A percentile compares a stretch with the other conserved stretches of the same genome.
These are phyloP conservation scores for Myocastor coypus DNA, from an alignment of 2,113 vertebrate genomes.

Conservation along the genomic window DNA sequence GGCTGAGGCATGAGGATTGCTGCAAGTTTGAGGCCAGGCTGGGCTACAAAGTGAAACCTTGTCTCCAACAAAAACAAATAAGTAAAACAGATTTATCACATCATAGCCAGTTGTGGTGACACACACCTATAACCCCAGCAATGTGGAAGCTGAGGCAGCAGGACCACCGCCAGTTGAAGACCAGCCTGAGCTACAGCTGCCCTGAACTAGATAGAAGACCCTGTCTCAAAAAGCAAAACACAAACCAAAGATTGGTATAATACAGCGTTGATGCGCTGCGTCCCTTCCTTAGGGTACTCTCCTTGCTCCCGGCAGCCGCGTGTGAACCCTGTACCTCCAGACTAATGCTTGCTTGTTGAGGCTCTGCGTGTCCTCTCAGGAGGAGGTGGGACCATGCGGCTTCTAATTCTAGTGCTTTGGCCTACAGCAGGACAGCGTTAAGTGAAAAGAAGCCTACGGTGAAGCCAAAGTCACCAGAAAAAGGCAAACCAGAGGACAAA, in stretches of 20 bases:
- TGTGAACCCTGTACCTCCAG: rapidly evolving
- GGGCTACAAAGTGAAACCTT: background rate
- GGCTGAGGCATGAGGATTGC: background rate
- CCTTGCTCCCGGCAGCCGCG: background rate
- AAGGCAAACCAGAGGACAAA: slow-evolving; percentile 96
- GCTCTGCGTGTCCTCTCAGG: rapidly evolving
- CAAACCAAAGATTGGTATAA: background rate
- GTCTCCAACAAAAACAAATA: background rate
- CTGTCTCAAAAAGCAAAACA: background rate
- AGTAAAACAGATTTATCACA: background rate
- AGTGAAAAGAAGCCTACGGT: slow-evolving; percentile 97
- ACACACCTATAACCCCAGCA: background rate
- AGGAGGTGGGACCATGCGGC: rapidly evolving
- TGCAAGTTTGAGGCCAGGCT: background rate
- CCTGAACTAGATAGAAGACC: background rate
- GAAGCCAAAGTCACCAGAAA: slow-evolving; percentile 98
- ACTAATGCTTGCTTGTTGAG: rapidly evolving
- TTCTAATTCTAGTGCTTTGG: background rate
- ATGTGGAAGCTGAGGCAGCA: background rate
- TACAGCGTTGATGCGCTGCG: background rate
- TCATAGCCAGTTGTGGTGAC: background rate
- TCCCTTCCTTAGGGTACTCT: background rate
- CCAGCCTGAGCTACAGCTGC: background rate
- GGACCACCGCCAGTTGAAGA: background rate
- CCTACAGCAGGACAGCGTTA: slow-evolving; percentile 92